phyloP scores from a whole-genome alignment of 2,888 invertebrate species.

The Aromia moschata region DNA sequence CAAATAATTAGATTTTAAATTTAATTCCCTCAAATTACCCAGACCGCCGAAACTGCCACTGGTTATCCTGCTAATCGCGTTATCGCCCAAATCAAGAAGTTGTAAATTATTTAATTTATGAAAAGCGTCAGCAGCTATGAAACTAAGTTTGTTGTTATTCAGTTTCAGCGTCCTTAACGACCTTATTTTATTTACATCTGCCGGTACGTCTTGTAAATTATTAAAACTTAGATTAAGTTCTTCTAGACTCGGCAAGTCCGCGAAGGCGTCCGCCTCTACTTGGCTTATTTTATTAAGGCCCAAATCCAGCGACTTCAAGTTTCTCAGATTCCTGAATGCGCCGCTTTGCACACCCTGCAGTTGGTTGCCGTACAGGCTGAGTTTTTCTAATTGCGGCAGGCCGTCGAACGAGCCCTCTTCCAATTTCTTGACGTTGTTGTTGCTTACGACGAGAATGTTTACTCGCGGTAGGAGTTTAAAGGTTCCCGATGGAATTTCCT shows the following conservation, averaged over 20 bases:
- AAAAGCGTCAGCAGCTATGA: conserved; percentile 24
- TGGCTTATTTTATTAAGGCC: conserved; percentile 31
- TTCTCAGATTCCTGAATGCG: conserved; percentile 27
- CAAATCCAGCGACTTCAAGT: conserved; percentile 28
- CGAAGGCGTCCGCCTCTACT: conserved; percentile 26
- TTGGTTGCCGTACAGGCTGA: conserved; percentile 31
- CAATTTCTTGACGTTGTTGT: conserved; percentile 27
- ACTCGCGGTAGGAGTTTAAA: conserved; percentile 32
- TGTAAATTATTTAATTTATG: conserved; percentile 29
- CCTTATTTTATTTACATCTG: conserved; percentile 20
- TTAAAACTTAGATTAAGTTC: conserved; percentile 37
- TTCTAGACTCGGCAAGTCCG: conserved; percentile 26
- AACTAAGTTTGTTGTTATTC: conserved; percentile 35
- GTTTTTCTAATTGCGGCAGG: conserved; percentile 30
- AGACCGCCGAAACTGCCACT: conserved; percentile 31
- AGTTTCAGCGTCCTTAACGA: conserved; percentile 27
- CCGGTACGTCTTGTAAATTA: conserved; percentile 26
- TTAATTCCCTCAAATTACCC: conserved; percentile 32
- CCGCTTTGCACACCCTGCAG: conserved; percentile 19
- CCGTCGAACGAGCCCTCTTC: conserved; percentile 34
- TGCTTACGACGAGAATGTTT: conserved; percentile 26
- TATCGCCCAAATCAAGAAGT: conserved; percentile 34
- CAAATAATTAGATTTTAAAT: conserved; percentile 36
- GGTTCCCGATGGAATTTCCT: conserved; percentile 26
- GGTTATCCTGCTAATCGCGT: conserved; percentile 27